phyloP scores from a whole-genome alignment of 2,113 vertebrate species.

The Vanacampus margaritifer region DNA sequence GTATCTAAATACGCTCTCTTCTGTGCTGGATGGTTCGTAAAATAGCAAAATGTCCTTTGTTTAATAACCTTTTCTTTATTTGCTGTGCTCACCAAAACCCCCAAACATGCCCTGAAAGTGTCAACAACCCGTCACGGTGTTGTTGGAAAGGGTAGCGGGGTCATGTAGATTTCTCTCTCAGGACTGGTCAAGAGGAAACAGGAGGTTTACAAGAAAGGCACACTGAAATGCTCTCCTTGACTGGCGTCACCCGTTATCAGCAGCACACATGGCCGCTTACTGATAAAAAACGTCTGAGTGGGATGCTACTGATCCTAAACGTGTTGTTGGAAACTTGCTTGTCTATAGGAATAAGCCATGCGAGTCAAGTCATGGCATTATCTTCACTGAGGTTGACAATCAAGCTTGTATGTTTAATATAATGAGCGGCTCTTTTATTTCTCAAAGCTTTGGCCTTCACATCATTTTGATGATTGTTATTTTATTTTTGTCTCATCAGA shows the following conservation, averaged over 20 bases:
- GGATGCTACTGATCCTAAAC: constrained; percentile 35
- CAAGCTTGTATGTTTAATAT: background rate
- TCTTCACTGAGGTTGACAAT: background rate
- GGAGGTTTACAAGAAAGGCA: constrained; percentile 28
- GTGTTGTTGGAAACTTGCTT: background rate
- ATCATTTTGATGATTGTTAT: too few species aligned
- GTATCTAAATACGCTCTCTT: constrained; percentile 25
- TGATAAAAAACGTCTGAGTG: constrained; percentile 43
- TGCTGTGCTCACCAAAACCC: background rate
- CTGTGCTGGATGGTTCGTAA: constrained; percentile 18
- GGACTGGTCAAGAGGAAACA: constrained; percentile 43
- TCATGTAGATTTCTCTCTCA: constrained; percentile 9
- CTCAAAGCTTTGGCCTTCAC: background rate
- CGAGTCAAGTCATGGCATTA: background rate
- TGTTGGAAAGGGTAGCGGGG: background rate
- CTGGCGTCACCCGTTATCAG: constrained; percentile 54
- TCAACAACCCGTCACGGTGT: background rate
- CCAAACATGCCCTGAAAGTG: constrained; percentile 15
- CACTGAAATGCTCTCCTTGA: constrained; percentile 8
- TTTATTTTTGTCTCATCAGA: too few species aligned
- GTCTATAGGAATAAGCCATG: background rate
- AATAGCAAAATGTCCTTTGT: background rate
- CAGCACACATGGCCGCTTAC: constrained; percentile 23
- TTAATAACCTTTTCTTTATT: background rate
- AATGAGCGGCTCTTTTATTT: background rate